Percentiles rank a stretch among this genome's conserved stretches.
phyloP scores from a whole-genome alignment of 1,140 invertebrate genomes.

The Lasaia peninsularis region DNA sequence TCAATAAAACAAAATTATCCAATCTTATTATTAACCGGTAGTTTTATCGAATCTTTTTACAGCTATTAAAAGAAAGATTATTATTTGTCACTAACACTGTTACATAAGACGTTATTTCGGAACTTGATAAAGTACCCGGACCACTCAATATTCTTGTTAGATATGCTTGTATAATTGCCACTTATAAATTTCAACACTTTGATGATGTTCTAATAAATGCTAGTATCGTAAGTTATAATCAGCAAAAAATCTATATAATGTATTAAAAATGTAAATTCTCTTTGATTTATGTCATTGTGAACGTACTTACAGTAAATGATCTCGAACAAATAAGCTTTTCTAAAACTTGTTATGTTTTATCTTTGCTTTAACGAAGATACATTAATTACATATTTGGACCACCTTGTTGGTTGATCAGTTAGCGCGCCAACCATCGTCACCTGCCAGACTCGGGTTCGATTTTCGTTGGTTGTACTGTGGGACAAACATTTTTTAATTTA shows the following conservation, averaged over 20 bases:
- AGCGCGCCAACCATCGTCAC: too few relatives aligned
- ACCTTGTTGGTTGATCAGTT: too few relatives aligned
- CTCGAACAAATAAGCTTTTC: neutral
- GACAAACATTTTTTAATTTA: too few relatives aligned
- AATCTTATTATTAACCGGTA: neutral
- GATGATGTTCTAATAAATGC: conserved; percentile 68
- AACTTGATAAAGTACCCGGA: conserved; percentile 39
- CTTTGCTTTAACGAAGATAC: neutral
- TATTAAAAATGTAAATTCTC: neutral
- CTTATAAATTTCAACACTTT: conserved; percentile 59
- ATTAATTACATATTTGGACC: too few relatives aligned
- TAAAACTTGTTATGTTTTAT: neutral
- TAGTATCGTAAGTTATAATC: conserved; percentile 2
- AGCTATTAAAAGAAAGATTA: neutral
- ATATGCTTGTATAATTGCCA: conserved; percentile 62
- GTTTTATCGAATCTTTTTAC: neutral
- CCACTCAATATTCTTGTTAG: conserved; percentile 59
- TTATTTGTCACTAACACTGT: conserved; percentile 1
- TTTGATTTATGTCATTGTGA: neutral
- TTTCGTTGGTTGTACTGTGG: too few relatives aligned
- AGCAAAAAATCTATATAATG: conserved; percentile 21
- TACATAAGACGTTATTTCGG: conserved; percentile 34
- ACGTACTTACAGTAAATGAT: neutral
- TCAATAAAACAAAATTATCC: neutral
- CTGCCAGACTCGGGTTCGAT: too few relatives aligned